Evolutionary conservation across 37 sponge, comb jelly and placozoan genomes (phyloP).

Genomic region (Beroe forskalii): DNA sequence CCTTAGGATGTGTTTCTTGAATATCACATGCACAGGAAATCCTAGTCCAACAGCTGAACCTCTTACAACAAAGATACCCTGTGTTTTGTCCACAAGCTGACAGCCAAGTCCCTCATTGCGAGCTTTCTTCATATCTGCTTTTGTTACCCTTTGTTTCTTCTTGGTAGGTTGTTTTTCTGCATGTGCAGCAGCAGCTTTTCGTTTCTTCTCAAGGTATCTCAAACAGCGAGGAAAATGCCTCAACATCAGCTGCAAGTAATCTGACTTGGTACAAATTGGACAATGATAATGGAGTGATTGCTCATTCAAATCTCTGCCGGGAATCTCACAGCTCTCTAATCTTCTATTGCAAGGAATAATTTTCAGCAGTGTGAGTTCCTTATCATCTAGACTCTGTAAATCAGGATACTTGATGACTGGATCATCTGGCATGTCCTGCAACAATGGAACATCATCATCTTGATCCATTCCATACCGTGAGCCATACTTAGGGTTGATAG

Average conservation of each 20-base stretch:
- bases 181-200: not conserved
- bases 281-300: constrained; percentile 39
- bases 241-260: constrained; percentile 38
- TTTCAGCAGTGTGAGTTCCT: constrained; percentile 45
- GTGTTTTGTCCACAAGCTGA: constrained; percentile 19
- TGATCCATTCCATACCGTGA: not conserved
- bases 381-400: constrained; percentile 27
- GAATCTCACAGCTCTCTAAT: not conserved
- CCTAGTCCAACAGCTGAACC: constrained; percentile 64
- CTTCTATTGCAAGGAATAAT: constrained; percentile 31
- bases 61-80: constrained; percentile 31
- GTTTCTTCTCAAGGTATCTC: constrained; percentile 28
- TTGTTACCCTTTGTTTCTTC: constrained; percentile 20
- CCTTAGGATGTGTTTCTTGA: constrained; percentile 63
- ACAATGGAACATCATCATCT: not conserved
- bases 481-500: constrained; percentile 6
- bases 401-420: constrained; percentile 17
- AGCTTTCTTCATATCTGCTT: constrained; percentile 42
- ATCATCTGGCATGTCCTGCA: constrained; percentile 19
- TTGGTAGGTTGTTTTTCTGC: not conserved
- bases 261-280: constrained; percentile 61
- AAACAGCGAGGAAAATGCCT: constrained; percentile 45
- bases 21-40: constrained; percentile 55
- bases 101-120: constrained; percentile 51
- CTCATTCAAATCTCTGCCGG: not conserved